Conservation (phyloP, 2,797 vertebrate species). For the Melanotaenia trifasciata region DNA sequence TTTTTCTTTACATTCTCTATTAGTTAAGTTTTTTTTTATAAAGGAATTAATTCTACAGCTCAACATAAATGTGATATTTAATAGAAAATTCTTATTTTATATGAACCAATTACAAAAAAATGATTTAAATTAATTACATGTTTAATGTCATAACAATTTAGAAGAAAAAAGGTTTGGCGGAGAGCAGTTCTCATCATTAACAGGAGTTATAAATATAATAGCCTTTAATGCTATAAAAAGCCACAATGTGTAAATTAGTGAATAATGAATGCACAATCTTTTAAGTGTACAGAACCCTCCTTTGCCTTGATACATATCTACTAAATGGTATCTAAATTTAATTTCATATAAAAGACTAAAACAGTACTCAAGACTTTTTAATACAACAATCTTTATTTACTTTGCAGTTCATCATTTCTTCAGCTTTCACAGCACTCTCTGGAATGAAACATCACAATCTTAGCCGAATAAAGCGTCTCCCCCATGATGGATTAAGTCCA, state of each 20-base stretch:
- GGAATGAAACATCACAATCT: constrained; percentile 29
- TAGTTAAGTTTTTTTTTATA: neutral
- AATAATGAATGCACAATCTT: neutral
- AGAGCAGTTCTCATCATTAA: neutral
- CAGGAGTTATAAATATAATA: neutral
- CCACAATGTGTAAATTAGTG: neutral
- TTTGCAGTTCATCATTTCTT: constrained; percentile 18
- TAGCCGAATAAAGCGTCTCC: constrained; percentile 4
- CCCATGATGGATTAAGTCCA: constrained; percentile 22
- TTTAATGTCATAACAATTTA: no score
- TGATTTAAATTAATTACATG: no score
- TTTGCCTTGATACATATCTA: no score
- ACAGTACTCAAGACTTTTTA: neutral
- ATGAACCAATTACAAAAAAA: no score
- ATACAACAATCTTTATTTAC: constrained; percentile 63
- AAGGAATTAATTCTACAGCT: neutral
- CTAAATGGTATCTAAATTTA: no score
- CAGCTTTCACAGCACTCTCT: constrained; percentile 1
- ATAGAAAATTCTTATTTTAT: no score
- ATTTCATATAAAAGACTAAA: neutral
- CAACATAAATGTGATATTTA: no score
- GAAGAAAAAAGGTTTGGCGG: no score
- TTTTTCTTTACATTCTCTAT: neutral
- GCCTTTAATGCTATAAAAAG: neutral
- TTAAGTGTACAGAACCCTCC: no score